Base-by-base conservation (phyloP, 2,888 invertebrate genomes). In the Hofmannophila pseudospretella region DNA sequence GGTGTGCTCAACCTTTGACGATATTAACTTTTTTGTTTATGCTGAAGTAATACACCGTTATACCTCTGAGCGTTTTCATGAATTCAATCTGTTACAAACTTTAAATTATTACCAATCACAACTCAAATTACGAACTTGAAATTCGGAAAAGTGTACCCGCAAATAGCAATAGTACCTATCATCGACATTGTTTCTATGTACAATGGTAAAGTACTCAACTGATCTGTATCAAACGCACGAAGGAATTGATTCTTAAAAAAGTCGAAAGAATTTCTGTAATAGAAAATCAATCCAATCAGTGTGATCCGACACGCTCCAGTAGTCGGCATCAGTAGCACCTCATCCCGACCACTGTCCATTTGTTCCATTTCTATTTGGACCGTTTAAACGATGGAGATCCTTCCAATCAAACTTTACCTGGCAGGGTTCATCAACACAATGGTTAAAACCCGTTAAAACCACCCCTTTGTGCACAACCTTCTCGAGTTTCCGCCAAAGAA, bases 11-110 rank as follows among this genome's bases (percentile, higher is more conserved):
- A 80, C 77, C 80, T 80, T 80, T 81, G 84, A 72, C 72, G 79
- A 80, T 85, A 85, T 84, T 86, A 82, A 79, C 72, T 82, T 84
- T 71, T 85, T 81, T 74, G 70, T 76, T 81, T 70, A 74, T 71
- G 64, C 58, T 62, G 49, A 61, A 67, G 58, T 58, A 67, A 68
- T 72, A 66, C 61, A 63, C 49, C 47, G 65, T 63, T 67, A 58
- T 60, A 54, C 48, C 47, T 46, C n/a, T 23, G n/a, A 23, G 43
- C 44, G 46, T 54, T 55, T 49, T 53, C 46, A 42, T 47, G 41
- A 39, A 40, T 25, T 36, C 38, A 19, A 25, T 32, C 25, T 34
- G 30, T 25, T 35, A 14, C 12, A 10, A 16, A 31, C 7, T 34
- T 32, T 27, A 20, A 12, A 20, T 20, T 20, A n/a, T n/a, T n/a